A percentile compares a stretch with the other conserved stretches of the same genome.
Evolutionary conservation across 2,888 invertebrate genomes (phyloP).

Genomic region (Cheilosia variabilis): DNA sequence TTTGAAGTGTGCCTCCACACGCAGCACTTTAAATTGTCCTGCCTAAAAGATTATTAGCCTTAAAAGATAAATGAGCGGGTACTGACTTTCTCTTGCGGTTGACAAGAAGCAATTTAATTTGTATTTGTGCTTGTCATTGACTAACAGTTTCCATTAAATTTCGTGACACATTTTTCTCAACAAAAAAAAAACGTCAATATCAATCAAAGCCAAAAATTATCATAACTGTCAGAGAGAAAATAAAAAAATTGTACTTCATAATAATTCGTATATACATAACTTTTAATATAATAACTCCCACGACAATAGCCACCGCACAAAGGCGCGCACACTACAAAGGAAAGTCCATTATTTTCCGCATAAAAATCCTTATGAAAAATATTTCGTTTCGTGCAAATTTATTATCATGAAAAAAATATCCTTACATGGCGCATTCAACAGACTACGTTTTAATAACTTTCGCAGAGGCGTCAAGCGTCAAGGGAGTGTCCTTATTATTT

Average conservation of each 20-base stretch:
- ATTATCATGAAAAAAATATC: conserved; percentile 4
- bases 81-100: too few species aligned
- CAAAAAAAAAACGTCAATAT: too few species aligned
- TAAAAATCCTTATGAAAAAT: neutral
- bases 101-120: too few species aligned
- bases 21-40: too few species aligned
- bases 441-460: conserved; percentile 38
- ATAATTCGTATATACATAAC: neutral
- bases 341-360: conserved; percentile 20
- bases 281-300: conserved; percentile 5
- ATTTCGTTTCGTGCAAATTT: neutral
- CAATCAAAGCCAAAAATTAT: conserved; percentile 24
- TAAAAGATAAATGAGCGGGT: too few species aligned
- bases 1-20: too few species aligned
- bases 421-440: conserved; percentile 36
- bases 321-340: neutral
- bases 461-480: neutral
- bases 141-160: too few species aligned
- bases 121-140: too few species aligned
- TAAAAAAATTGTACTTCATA: conserved; percentile 8
- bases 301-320: conserved; percentile 15
- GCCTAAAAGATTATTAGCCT: too few species aligned
- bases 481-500: conserved; percentile 20
- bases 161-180: too few species aligned
- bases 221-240: conserved; percentile 14